These are phyloP conservation scores for Formica aserva DNA, from an alignment of 2,888 invertebrate genomes.

Conservation along the genomic window DNA sequence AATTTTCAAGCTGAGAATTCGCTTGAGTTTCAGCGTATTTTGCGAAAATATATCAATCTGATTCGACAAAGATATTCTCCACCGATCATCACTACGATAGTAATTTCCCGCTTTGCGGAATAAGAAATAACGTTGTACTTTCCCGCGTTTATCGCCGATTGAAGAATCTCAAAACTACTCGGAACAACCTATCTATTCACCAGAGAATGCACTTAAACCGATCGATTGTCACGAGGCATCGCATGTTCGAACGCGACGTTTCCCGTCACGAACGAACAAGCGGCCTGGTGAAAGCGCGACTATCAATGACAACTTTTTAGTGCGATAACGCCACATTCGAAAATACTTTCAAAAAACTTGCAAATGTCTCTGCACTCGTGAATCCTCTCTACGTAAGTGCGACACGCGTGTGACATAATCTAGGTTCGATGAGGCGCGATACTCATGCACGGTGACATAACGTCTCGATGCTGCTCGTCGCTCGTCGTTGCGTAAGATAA, in stretches of 20 bases:
- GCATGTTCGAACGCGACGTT: background rate
- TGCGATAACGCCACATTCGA: slow-evolving; percentile 21
- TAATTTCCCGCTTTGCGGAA: background rate
- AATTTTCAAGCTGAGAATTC: background rate
- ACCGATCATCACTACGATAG: background rate
- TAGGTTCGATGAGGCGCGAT: slow-evolving; percentile 14
- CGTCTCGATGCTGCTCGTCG: too few species aligned
- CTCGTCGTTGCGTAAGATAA: slow-evolving; percentile 24
- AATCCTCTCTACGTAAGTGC: slow-evolving; percentile 5
- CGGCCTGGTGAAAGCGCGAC: slow-evolving; percentile 33
- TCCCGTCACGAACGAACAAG: background rate
- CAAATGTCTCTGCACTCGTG: slow-evolving; percentile 1
- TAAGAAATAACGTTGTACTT: background rate
- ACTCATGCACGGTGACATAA: slow-evolving; percentile 18
- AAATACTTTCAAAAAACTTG: background rate
- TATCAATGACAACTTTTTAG: slow-evolving; percentile 13
- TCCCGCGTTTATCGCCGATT: background rate
- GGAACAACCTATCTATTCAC: slow-evolving; percentile 7
- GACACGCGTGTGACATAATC: slow-evolving; percentile 25
- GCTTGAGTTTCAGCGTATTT: too few species aligned
- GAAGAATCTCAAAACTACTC: background rate
- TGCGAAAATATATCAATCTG: background rate
- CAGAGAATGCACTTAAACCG: slow-evolving; percentile 20
- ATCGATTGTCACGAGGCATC: slow-evolving; percentile 2
- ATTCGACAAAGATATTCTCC: background rate